phyloP scores from a whole-genome alignment of 2,113 vertebrate species.

The Proteles cristata region DNA sequence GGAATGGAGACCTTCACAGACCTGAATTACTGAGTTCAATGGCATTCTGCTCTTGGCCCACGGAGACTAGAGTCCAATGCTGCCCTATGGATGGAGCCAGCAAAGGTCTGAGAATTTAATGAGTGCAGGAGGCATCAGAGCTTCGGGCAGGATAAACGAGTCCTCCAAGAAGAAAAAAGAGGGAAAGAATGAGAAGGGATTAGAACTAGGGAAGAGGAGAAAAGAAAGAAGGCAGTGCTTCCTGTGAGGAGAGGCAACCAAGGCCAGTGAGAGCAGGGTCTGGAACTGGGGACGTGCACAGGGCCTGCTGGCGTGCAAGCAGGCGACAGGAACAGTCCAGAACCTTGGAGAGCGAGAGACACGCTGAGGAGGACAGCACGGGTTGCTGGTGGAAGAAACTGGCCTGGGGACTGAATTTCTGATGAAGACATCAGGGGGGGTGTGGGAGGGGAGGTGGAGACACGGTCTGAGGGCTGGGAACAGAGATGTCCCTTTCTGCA shows the following conservation, averaged over 20 bases:
- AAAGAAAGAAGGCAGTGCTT: not conserved
- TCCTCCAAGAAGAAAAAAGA: not conserved
- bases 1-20: not conserved
- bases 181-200: not conserved
- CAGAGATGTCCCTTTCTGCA: not conserved
- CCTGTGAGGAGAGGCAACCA: fast-evolving
- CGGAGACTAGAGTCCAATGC: not conserved
- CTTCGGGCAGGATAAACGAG: not conserved
- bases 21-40: not conserved
- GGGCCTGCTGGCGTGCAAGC: not conserved
- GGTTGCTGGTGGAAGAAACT: not conserved
- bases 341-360: not conserved
- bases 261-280: not conserved
- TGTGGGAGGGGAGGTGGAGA: not conserved
- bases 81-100: fast-evolving
- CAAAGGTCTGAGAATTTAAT: not conserved
- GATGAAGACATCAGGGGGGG: not conserved
- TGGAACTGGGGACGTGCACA: fast-evolving
- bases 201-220: not conserved
- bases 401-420: not conserved
- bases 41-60: not conserved
- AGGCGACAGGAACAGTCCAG: not conserved
- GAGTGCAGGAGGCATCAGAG: not conserved
- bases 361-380: not conserved
- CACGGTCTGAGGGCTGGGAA: not conserved